Conservation (phyloP, 2,113 vertebrate genomes). For the Chaetodon trifascialis region DNA sequence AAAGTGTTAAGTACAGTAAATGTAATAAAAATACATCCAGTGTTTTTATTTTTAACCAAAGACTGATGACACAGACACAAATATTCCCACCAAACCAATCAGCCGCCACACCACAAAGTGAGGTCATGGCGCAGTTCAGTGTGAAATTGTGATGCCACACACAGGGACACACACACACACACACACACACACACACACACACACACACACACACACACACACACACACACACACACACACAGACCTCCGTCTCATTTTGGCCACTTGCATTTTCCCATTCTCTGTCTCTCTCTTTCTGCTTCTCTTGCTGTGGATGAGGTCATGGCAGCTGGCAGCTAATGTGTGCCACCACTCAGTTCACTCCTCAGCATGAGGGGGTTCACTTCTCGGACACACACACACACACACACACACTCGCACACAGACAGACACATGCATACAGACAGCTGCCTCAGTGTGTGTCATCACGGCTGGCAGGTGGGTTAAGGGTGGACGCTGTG, state of each 20-base stretch:
- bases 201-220: slow-evolving; percentile 16
- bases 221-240: slow-evolving; percentile 15
- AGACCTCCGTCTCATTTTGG: slow-evolving; percentile 35
- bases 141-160: slow-evolving; percentile 18
- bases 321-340: slow-evolving; percentile 69
- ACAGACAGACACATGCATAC: slow-evolving; percentile 22
- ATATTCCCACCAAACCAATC: slow-evolving; percentile 5
- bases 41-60: slow-evolving; percentile 9
- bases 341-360: slow-evolving; percentile 58
- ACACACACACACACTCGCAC: slow-evolving; percentile 15
- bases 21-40: not conserved
- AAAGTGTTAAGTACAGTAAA: not conserved
- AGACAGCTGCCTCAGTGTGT: slow-evolving; percentile 63
- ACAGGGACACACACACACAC: slow-evolving; percentile 17
- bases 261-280: slow-evolving; percentile 41
- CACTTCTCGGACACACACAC: slow-evolving; percentile 30
- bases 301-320: slow-evolving; percentile 64
- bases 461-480: slow-evolving; percentile 68
- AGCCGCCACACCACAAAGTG: slow-evolving; percentile 22
- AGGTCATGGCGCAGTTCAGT: slow-evolving; percentile 45
- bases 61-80: slow-evolving; percentile 31
- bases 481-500: slow-evolving; percentile 52
- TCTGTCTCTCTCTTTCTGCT: slow-evolving; percentile 28
- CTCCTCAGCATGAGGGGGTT: slow-evolving; percentile 60
- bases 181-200: slow-evolving; percentile 15